phyloP scores from a whole-genome alignment of 2,113 vertebrate genomes.

The Todiramphus saurophagus region DNA sequence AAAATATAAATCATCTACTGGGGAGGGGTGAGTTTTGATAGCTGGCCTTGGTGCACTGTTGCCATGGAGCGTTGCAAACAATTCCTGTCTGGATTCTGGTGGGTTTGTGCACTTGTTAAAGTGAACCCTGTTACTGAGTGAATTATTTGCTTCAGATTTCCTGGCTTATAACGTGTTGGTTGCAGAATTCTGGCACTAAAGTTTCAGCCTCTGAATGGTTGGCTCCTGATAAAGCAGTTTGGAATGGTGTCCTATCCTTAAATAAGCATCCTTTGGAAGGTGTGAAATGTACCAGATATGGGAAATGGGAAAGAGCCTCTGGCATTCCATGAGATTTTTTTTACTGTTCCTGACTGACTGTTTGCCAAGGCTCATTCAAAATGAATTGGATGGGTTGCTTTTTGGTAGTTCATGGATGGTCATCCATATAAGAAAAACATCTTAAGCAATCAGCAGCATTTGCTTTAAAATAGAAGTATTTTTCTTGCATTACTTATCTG shows the following conservation, averaged over 20 bases:
- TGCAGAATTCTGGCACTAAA: not conserved
- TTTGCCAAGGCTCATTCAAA: not conserved
- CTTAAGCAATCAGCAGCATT: not conserved
- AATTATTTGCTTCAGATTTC: not conserved
- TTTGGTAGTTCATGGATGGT: not conserved
- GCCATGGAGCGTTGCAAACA: not conserved
- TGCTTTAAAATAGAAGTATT: not conserved
- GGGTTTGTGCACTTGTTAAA: not conserved
- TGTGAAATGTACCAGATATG: not conserved
- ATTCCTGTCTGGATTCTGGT: not conserved
- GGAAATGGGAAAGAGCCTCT: constrained; percentile 18
- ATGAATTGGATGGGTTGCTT: not conserved
- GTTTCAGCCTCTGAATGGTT: not conserved
- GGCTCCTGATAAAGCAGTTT: not conserved
- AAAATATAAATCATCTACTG: not conserved
- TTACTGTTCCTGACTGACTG: not conserved
- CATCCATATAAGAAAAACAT: not conserved
- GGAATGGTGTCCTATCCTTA: not conserved
- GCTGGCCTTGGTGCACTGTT: not conserved
- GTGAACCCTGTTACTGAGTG: not conserved
- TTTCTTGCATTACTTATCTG: not conserved
- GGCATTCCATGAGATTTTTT: not conserved
- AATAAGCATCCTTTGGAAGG: not conserved
- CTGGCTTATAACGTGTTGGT: not conserved
- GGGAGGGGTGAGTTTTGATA: not conserved